Conservation (phyloP, 2,113 vertebrate species). For the Tympanuchus pallidicinctus region DNA sequence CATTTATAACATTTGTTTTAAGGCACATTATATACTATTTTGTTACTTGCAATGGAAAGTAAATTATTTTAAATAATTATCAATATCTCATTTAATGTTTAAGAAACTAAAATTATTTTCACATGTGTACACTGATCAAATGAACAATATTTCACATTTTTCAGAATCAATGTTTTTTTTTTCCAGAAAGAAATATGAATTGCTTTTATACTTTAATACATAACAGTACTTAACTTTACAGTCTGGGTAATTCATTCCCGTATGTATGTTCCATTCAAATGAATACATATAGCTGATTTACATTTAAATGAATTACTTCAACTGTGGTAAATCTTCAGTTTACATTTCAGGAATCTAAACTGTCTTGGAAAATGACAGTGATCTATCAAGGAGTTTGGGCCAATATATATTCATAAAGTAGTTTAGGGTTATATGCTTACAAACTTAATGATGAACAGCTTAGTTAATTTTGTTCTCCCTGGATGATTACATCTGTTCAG, state of each 20-base stretch:
- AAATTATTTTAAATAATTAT: not conserved
- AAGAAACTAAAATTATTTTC: not conserved
- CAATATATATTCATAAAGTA: not conserved
- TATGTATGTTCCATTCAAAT: not conserved
- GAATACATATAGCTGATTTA: not conserved
- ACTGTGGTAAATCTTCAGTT: not conserved
- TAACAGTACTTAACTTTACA: not conserved
- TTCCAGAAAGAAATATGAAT: not conserved
- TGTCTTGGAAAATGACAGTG: not conserved
- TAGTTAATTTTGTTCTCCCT: not conserved
- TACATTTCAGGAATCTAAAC: not conserved
- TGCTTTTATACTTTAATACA: not conserved
- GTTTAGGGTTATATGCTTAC: not conserved
- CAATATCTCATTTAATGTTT: not conserved
- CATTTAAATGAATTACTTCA: not conserved
- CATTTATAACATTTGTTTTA: not conserved
- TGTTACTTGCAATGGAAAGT: not conserved
- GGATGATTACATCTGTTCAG: not conserved
- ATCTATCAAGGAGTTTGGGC: not conserved
- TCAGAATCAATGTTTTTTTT: not conserved
- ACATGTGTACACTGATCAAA: not conserved
- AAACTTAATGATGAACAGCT: not conserved
- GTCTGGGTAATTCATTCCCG: not conserved
- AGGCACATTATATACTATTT: not conserved
- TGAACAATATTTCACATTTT: not conserved